Percentiles rank a stretch among this genome's conserved stretches.
Evolutionary conservation across 1,140 invertebrate species (phyloP).

Genomic region (Babylonia areolata): DNA sequence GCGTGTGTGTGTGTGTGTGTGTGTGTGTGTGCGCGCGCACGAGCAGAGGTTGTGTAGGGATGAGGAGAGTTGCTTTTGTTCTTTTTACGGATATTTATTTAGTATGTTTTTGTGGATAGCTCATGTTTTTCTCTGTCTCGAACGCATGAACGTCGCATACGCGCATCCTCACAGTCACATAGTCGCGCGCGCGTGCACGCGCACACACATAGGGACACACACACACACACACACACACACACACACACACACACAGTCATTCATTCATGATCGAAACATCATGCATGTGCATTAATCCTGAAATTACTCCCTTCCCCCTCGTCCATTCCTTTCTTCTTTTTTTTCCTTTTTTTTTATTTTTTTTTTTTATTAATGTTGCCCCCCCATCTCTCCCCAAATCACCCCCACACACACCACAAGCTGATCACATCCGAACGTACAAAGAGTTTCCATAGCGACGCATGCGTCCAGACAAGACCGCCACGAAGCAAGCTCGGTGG

Average conservation of each 20-base stretch:
- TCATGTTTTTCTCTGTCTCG: too few species aligned
- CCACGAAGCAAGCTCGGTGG: neutral
- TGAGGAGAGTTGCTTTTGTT: too few species aligned
- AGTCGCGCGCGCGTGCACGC: neutral
- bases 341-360: too few species aligned
- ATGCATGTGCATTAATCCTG: neutral
- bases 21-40: too few species aligned
- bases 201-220: neutral
- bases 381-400: too few species aligned
- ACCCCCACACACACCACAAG: neutral
- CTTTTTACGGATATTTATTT: too few species aligned
- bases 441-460: neutral
- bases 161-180: too few species aligned
- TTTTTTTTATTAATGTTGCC: neutral
- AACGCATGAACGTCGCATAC: too few species aligned
- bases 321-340: constrained; percentile 17
- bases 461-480: neutral
- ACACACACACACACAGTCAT: neutral
- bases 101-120: too few species aligned
- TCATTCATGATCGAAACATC: neutral
- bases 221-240: neutral
- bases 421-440: neutral
- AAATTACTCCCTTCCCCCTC: neutral
- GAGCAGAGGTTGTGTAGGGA: too few species aligned
- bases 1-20: too few species aligned